Base-by-base conservation (phyloP, 2,797 vertebrate genomes). In the Onychomys arenicola region DNA sequence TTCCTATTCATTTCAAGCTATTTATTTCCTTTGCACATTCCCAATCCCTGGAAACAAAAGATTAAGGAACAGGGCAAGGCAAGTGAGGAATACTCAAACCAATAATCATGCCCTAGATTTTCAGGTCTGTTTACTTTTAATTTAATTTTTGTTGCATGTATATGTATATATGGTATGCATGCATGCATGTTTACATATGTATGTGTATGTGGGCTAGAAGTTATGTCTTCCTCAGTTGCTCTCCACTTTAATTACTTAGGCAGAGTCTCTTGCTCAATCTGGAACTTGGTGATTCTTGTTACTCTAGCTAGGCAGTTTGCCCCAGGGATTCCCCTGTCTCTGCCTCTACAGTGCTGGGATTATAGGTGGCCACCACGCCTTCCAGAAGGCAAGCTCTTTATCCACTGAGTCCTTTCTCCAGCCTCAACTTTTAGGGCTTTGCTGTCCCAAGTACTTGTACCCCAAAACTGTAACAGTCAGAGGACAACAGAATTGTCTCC, bases 31-130 rank as follows among this genome's bases (percentile, higher is more conserved):
- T 10, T 2, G 2, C n/a, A 90, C 49, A 90, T 4, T 46, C 19
- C 89, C 40, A 80, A 89, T n/a, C 34, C 46, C 27, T 93, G 55
- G 71, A 90, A 94, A 85, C 17, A 46, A 90, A 95, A 88, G 52
- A 37, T 52, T 87, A 61, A 94, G 73, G 27, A 84, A 13, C 10
- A 14, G 16, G 52, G 52, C 52, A 55, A 55, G 52, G 52, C 52
- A 49, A 49, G 27, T 7, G 61, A 84, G 5, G 14, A 86, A 55
- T 32, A 52, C 76, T 86, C 9, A 43, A 83, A 81, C 5, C 71
- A 59, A 89, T 73, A 52, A 85, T 67, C 52, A 52, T 43, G 43
- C 3, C 17, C 0, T 29, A 76, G 81, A 78, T 75, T 29, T 75
- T 63, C 63, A 69, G 23, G 49, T 37, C 27, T 83, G 59, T 43